Evolutionary conservation across 2,888 invertebrate species (phyloP), one percentile per base, ranked within the genome.

Genomic region (Drosophila rubida): DNA sequence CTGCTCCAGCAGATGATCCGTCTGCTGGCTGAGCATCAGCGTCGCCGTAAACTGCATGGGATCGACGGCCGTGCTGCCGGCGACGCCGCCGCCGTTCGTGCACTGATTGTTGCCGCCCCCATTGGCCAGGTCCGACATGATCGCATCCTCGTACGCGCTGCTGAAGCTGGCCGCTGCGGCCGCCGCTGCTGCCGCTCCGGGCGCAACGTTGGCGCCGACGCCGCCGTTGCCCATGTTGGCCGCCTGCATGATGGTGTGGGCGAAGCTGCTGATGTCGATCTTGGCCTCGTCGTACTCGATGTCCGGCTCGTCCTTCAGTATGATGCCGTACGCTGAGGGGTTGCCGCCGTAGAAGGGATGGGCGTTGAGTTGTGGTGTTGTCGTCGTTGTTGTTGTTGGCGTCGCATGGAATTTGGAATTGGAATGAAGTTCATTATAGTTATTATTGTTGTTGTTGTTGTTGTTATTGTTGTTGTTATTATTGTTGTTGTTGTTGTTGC

Each of bases 1-100:
- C 83, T 96, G 96, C 75, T 97, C 93, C 51, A 97, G 93, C 2
- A 95, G 94, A 82, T 95, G 95, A 91, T 96, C 96, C 32, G 96
- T 95, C 11, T 96, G 94, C 46, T 95, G 95, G 46, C 95, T 95
- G 89, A 97, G 96, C 51, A 96, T 96, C 55, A 97, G 91, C 0
- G 96, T 96, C 2, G 96, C 96, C 7, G 95, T 95, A 90, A 97
- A 96, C 85, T 96, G 96, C 49, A 96, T 93, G 27, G 96, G 96
- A 91, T 97, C 96, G 37, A 96, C 96, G 1, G 95, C 94, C 1
- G 39, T 0, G 19, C 22, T n/a, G 41, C 41, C 11, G 32, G 4
- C 5, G 2, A 16, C 48, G 9, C 23, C 11, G n/a, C 37, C 95
- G 0, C 89, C 89, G 41, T 82, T 88, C 1, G 88, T 78, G 35